Base-by-base conservation (phyloP, 2,797 vertebrate species). In the Pterois miles region DNA sequence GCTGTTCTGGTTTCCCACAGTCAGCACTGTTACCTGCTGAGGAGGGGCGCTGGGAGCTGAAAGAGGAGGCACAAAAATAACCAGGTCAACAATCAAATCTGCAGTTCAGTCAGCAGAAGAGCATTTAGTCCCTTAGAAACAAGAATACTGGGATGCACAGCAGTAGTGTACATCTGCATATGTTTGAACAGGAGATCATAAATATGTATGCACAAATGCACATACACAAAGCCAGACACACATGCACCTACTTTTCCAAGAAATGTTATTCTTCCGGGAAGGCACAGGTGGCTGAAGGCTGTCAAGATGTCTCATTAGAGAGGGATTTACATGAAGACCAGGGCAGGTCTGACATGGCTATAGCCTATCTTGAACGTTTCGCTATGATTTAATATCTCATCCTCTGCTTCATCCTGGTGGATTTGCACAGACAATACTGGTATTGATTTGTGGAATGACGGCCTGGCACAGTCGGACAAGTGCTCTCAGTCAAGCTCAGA, bases 31-130 rank as follows among this genome's bases (percentile, higher is more conserved):
- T 89, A 99, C 98, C 93, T 98, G 97, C 92, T 99, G 98, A 31
- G 98, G 98, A 58, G 98, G 97, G 20, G 98, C 98, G 76, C 98
- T 99, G 70, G 98, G 98, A 89, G 98, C 98, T 99, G 86, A 33
- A 83, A 75, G 54, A 81, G 25, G 53, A 85, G 72, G n/a, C 8
- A 84, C 12, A 84, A 66, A 48, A 64, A 81, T 40, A 73, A 64
- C n/a, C 25, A 33, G 10, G 53, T 80, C 53, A 78, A 70, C 31
- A 20, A 29, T 69, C 34, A 68, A 57, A 80, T 31, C 20, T 60
- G 23, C 48, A 71, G 23, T 58, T 62, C 43, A 66, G 16, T 46
- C 22, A 48, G 40, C 38, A 38, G 64, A 22, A 29, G 11, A 60
- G 20, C 23, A 66, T 74, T 43, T 74, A 27, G 65, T 58, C n/a